Evolutionary conservation across 2,888 invertebrate genomes (phyloP).

Genomic region (Nudaria mundana): DNA sequence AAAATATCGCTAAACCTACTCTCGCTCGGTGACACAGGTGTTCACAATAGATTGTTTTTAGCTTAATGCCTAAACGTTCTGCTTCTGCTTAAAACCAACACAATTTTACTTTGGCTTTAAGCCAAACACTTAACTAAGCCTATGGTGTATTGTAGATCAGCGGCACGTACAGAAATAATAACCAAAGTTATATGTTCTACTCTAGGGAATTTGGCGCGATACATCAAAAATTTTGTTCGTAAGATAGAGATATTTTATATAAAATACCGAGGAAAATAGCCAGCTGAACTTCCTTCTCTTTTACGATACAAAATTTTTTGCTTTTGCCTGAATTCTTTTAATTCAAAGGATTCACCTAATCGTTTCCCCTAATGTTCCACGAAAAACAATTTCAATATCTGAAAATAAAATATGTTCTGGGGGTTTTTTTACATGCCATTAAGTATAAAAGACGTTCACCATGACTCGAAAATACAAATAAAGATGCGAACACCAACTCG

Average conservation of each 20-base stretch:
- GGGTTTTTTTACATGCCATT: conserved; percentile 3
- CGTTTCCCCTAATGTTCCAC: neutral
- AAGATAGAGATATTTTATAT: conserved; percentile 25
- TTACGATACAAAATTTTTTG: conserved; percentile 15
- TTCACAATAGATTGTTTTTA: conserved; percentile 35
- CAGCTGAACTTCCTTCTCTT: conserved; percentile 22
- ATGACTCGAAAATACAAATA: conserved; percentile 20
- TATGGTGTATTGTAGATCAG: conserved; percentile 15
- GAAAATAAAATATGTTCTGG: neutral
- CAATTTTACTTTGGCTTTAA: conserved; percentile 26
- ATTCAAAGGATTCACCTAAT: conserved; percentile 7
- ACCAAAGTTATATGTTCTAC: conserved; percentile 32
- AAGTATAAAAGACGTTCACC: conserved; percentile 4
- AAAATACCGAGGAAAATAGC: conserved; percentile 17
- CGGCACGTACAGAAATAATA: conserved; percentile 32
- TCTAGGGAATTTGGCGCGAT: conserved; percentile 28
- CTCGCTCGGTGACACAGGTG: conserved; percentile 32
- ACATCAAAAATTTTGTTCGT: conserved; percentile 31
- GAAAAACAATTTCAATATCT: conserved; percentile 1
- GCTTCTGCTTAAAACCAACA: conserved; percentile 32
- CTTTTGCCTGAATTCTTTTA: conserved; percentile 4
- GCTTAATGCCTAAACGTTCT: conserved; percentile 33
- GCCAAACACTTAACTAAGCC: conserved; percentile 23
- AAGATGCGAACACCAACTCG: conserved; percentile 12
- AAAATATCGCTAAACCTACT: conserved; percentile 15